Percentiles rank a stretch among this genome's conserved stretches.
Conservation (phyloP, 2,888 invertebrate species). For the Epiblema foenella region DNA sequence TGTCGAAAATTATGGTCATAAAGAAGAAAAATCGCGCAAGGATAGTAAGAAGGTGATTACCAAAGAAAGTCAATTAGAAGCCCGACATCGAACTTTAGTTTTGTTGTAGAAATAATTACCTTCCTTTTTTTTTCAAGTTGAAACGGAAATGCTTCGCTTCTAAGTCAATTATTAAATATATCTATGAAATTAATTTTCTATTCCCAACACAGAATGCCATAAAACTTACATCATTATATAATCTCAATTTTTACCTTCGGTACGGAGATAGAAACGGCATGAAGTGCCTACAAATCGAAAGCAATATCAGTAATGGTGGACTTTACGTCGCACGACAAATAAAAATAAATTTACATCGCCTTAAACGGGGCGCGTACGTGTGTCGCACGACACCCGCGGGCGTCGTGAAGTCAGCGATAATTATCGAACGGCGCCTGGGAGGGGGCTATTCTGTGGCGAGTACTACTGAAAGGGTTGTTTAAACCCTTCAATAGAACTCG, state of each 20-base stretch:
- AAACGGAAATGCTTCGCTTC: too few species aligned
- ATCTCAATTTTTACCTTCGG: not conserved
- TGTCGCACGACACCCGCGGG: slow-evolving; percentile 68
- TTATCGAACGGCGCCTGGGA: slow-evolving; percentile 26
- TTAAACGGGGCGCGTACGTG: slow-evolving; percentile 45
- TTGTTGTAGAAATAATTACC: too few species aligned
- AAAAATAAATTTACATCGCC: slow-evolving; percentile 43
- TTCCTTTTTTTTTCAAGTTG: too few species aligned
- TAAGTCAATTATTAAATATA: too few species aligned
- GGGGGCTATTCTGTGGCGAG: slow-evolving; percentile 5
- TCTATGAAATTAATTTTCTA: not conserved
- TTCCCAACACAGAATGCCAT: not conserved
- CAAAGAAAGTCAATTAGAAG: too few species aligned
- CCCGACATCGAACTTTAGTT: too few species aligned
- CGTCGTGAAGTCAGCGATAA: slow-evolving; percentile 56
- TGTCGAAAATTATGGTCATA: too few species aligned
- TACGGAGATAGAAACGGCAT: slow-evolving; percentile 1
- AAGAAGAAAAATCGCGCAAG: too few species aligned
- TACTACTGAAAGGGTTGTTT: slow-evolving; percentile 5
- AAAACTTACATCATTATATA: slow-evolving; percentile 9
- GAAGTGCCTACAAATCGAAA: slow-evolving; percentile 43
- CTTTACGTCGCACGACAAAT: slow-evolving; percentile 42
- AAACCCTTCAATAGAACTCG: too few species aligned
- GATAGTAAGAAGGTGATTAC: too few species aligned
- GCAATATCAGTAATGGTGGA: slow-evolving; percentile 42